Evolutionary conservation across 2,888 invertebrate species (phyloP), one percentile per base, ranked within the genome.

Genomic region (Campaea margaritaria): DNA sequence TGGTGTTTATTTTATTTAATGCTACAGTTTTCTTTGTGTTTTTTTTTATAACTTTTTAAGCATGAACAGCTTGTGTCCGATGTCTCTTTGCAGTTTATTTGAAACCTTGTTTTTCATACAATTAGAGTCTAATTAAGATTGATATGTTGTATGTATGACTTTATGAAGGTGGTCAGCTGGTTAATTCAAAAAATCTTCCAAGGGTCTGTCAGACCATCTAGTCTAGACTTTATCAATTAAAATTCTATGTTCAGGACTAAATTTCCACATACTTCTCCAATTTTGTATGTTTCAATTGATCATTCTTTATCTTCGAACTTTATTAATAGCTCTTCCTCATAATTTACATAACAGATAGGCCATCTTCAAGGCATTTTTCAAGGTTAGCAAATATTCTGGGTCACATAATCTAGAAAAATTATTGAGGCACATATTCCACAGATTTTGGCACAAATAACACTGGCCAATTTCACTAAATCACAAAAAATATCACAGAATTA

Each of bases 271-370:
- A 7, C 7, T 9, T 31, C 5, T 3, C 21, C 5, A 31, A 31
- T 31, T 31, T 9, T 9, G 1, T 9, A 31, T 3, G 7, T 31
- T 43, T 31, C 38, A 38, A 50, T 45, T 15, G 13, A 50, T 50
- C 44, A 56, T 16, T 44, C 16, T 15, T 34, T 46, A 46, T 39
- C 34, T 56, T 34, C 7, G 2, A 21, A 50, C 0, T 14, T 41
- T 50, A 13, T 43, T 10, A 38, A 39, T 34, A 9, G 31, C 15
- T 31, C 14, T 59, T 54, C 49, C 41, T 49, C 14, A 27, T 28
- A 50, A 27, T 55, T 56, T 52, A 52, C 46, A 52, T 61, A 56
- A 56, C 45, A 39, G 36, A 34, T 51, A 14, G 31, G 31, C 31
- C 1, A 43, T 34, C 8, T n/a, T 45, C 53, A 53, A 57, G 56